Evolutionary conservation across 2,888 invertebrate species (phyloP), one percentile per base, ranked within the genome.

Genomic region (Zygaena filipendulae): DNA sequence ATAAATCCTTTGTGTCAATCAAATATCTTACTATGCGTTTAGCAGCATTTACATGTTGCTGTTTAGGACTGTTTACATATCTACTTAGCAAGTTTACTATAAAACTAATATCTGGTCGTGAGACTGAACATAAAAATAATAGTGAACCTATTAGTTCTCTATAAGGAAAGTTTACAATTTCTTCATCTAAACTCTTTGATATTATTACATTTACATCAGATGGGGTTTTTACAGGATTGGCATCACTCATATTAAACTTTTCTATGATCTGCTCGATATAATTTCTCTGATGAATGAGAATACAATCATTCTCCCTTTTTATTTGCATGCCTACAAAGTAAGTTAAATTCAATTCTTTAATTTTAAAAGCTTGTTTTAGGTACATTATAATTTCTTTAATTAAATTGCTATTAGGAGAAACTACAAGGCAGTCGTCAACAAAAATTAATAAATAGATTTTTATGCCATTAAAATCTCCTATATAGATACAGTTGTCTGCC

Each of bases 391-490:
- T 34, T 20, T 23, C 5, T 9, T 27, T 21, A 3, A 42, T 33
- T 2, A 34, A 1, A 14, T 12, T 0, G 21, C 30, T 27, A 36
- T 21, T 35, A 11, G 24, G 26, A 23, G 43, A 40, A 2, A 49
- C 4, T 24, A 47, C 6, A 13, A 50, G 27, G 0, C 18, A 41
- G 38, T 51, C 49, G 37, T 51, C 48, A 10, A 51, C 52, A 49
- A 42, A 49, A 3, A 50, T 25, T 14, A 47, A 30, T 32, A 48
- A 23, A 2, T 38, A 33, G n/a, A 44, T 35, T 35, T 46, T 49
- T n/a, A 28, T 13, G 1, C 14, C 9, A 29, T 43, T 11, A 25
- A 45, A 42, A 21, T 20, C 4, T 7, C 45, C 39, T 19, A 47
- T 14, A 37, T 18, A 51, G 23, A 51, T 16, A 46, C 45, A 50